phyloP scores from a whole-genome alignment of 2,888 invertebrate species.

The Barypeithes pellucidus region DNA sequence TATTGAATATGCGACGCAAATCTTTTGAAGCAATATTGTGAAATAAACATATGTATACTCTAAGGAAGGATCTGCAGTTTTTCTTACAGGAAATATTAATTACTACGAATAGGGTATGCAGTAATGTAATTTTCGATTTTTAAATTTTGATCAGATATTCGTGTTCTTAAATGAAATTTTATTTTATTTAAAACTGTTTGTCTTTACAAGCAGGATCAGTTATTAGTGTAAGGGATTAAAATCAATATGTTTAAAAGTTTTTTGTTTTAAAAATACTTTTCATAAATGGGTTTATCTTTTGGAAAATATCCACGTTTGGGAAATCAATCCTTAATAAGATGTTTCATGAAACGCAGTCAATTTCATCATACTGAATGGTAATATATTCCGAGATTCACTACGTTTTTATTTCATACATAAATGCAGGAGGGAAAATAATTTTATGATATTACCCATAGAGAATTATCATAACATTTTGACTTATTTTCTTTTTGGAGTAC shows the following conservation, averaged over 20 bases:
- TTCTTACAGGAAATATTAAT: slow-evolving; percentile 49
- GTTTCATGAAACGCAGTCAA: slow-evolving; percentile 19
- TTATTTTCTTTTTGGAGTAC: slow-evolving; percentile 23
- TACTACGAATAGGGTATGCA: slow-evolving; percentile 24
- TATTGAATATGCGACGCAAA: slow-evolving; percentile 57
- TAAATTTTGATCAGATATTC: too few species aligned
- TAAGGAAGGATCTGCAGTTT: slow-evolving; percentile 62
- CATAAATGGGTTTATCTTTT: too few species aligned
- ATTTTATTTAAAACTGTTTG: too few species aligned
- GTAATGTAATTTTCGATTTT: background rate
- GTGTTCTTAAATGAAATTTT: too few species aligned
- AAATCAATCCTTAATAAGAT: slow-evolving; percentile 28
- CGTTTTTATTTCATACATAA: slow-evolving; percentile 48
- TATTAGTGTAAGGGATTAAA: too few species aligned
- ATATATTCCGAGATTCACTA: slow-evolving; percentile 42
- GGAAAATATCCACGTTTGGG: slow-evolving; percentile 29
- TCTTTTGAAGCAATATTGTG: slow-evolving; percentile 66
- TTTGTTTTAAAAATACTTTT: too few species aligned
- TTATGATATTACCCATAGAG: slow-evolving; percentile 32
- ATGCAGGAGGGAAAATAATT: slow-evolving; percentile 41
- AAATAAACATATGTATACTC: slow-evolving; percentile 69
- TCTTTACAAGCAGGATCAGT: too few species aligned
- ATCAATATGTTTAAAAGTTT: too few species aligned
- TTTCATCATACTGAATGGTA: slow-evolving; percentile 34
- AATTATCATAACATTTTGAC: slow-evolving; percentile 38